Base-by-base conservation (phyloP, 2,113 vertebrate species). In the Struthio camelus region DNA sequence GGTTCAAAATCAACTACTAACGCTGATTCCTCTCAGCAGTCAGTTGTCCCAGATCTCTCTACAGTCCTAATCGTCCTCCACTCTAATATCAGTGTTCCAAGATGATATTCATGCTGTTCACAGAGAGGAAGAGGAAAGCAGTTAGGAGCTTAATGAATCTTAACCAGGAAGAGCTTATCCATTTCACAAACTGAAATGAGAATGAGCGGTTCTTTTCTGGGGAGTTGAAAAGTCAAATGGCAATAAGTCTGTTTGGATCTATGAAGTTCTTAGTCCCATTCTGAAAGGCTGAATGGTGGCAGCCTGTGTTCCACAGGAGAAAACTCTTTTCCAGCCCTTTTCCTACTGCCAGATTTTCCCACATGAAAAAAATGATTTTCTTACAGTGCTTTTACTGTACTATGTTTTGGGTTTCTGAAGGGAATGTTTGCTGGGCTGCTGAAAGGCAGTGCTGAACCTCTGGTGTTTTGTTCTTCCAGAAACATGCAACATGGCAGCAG, bases 401-500 rank as follows among this genome's bases (percentile, higher is more conserved):
- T 30, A 42, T 56, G 38, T 67, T 36, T 85, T 65, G 27, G 20
- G 78, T 77, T 25, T 15, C 5, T 66, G 48, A 69, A 73, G 65
- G 3, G 42, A 27, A 20, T 18, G 8, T 94, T 76, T 78, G 54
- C 80, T 70, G 56, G 27, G 75, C 22, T 59, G 53, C 89, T 81
- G 64, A 56, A 76, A 87, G 78, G 27, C 42, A 58, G 3, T 34
- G 67, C 76, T 97, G 89, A 97, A 34, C 73, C 48, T 78, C 40
- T 50, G 91, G 75, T 93, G 11, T 65, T 77, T 62, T 90, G 1
- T 93, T 94, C 92, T 97, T 93, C 92, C 93, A 98, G 98, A 96
- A 98, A 98, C 96, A 98, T 98, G 98, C 97, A 98, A 97, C 97
- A 98, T 98, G 98, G 98, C 98, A 97, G 98, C 98, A 97, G 98